Evolutionary conservation across 2,888 invertebrate genomes (phyloP), one percentile per base, ranked within the genome.

Genomic region (Xestia ashworthii): DNA sequence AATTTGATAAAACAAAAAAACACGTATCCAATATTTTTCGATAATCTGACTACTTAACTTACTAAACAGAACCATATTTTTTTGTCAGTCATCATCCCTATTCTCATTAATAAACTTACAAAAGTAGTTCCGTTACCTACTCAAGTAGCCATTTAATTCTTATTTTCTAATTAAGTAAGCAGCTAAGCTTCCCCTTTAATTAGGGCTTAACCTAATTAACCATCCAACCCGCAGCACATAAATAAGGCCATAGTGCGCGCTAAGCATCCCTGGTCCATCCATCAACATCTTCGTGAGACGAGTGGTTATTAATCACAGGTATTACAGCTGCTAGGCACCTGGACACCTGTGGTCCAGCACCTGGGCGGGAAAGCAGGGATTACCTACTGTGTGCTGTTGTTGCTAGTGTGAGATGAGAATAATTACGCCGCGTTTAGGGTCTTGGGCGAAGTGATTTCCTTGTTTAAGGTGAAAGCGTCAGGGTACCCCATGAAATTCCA

Each of bases 331-430:
- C 53, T 55, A 50, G 50, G 19, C n/a, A 4, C 11, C 22, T 38
- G 76, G 58, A 55, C 73, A 80, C 65, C 73, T 80, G 80, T n/a
- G 48, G 76, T 14, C 53, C 46, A 46, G n/a, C 79, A 79, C 60
- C 81, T 79, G 79, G 22, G 53, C 1, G 38, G 3, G 14, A 14
- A 44, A 67, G 38, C 81, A 6, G n/a, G 67, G 76, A 80, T 80
- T 76, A 81, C 55, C 32, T 32, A 32, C 32, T 32, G 32, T 16
- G 44, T n/a, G 5, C 19, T 44, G 60, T 64, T 67, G 67, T 67
- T 44, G 1, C 0, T 53, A 53, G 80, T 38, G 53, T 80, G 66
- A 16, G 44, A 19, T 38, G 53, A 22, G 22, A 5, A 41, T 44
- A 16, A 0, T 32, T 32, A 32, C 6, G 38, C 0, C 0, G 1